A percentile compares a stretch with the other conserved stretches of the same genome.
Evolutionary conservation across 2,113 vertebrate species (phyloP).

Genomic region (Protobothrops mucrosquamatus): DNA sequence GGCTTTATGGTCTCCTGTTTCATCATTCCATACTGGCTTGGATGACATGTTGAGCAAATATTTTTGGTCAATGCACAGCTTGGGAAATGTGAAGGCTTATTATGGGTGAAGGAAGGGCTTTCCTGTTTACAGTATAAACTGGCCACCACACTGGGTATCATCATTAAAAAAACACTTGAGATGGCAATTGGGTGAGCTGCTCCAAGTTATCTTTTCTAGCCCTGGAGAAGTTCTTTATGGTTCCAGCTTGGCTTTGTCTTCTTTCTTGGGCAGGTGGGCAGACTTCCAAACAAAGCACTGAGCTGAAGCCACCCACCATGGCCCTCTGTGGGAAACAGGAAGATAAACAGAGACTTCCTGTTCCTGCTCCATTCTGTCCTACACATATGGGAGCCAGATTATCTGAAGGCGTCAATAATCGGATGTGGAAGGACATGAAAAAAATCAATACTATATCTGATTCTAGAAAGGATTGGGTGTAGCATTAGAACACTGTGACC

Average conservation of each 20-base stretch:
- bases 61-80: neutral
- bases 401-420: slow-evolving; percentile 18
- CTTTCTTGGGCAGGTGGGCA: neutral
- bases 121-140: neutral
- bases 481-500: neutral
- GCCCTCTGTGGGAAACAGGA: slow-evolving; percentile 1
- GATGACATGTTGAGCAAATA: neutral
- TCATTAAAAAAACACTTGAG: neutral
- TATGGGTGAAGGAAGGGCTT: neutral
- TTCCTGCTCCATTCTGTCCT: slow-evolving; percentile 1
- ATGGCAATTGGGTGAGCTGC: neutral
- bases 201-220: neutral
- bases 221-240: neutral
- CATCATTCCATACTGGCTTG: neutral
- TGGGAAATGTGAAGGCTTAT: neutral
- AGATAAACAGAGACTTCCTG: neutral
- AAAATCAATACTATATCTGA: slow-evolving; percentile 4
- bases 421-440: neutral
- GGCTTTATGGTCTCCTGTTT: neutral
- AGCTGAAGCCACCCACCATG: neutral
- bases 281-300: neutral
- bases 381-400: slow-evolving; percentile 22
- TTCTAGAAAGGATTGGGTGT: neutral
- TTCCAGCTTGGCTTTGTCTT: neutral
- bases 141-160: neutral